Conservation (phyloP, 1,140 invertebrate species). For the Diuraphis noxia region DNA sequence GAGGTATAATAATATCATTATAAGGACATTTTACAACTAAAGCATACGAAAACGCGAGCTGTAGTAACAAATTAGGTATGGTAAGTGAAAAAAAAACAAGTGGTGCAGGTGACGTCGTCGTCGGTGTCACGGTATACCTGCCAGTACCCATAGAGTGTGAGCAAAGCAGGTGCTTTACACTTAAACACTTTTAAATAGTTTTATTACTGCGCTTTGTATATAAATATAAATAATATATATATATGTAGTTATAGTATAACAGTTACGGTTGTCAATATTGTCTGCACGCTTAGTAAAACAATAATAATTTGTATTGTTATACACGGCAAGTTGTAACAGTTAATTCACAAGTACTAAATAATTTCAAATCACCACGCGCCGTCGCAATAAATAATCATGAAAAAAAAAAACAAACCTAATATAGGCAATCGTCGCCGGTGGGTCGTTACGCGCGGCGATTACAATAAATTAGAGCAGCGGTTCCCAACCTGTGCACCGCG, state of each 20-base stretch:
- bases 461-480: constrained; percentile 9
- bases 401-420: background rate
- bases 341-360: background rate
- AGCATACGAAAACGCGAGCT: background rate
- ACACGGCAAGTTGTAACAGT: background rate
- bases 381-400: constrained; percentile 1
- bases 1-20: background rate
- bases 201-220: background rate
- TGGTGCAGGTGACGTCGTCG: background rate
- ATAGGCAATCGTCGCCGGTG: background rate
- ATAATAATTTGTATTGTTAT: background rate
- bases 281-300: background rate
- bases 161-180: background rate
- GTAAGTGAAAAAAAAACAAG: background rate
- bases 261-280: background rate
- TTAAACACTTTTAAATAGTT: constrained; percentile 4
- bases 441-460: background rate
- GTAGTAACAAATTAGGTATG: constrained; percentile 8
- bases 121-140: background rate
- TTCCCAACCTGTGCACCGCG: too few relatives aligned
- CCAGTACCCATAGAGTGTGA: background rate
- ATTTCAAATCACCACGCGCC: background rate
- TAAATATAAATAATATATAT: background rate
- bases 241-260: background rate
- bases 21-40: background rate